Conservation (phyloP, 1,140 invertebrate species). For the Aphelenchoides fujianensis region DNA sequence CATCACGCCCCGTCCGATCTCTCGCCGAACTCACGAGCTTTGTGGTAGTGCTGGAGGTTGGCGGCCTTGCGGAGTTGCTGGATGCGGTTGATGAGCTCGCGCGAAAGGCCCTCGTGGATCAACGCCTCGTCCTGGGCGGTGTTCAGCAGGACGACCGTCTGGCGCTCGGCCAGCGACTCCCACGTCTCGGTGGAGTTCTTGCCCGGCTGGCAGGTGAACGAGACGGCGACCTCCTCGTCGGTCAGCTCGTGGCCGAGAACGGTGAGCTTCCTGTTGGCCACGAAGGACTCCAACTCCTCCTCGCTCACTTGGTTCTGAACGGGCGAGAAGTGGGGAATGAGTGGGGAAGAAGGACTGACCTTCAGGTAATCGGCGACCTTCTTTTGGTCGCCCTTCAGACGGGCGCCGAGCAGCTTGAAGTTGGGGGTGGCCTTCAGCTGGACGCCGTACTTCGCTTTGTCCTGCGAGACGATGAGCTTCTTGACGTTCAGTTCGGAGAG, state of each 20-base stretch:
- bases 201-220: slow-evolving; percentile 71
- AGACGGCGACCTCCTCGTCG: slow-evolving; percentile 78
- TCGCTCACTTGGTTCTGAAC: slow-evolving; percentile 70
- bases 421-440: slow-evolving; percentile 88
- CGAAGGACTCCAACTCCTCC: slow-evolving; percentile 75
- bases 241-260: slow-evolving; percentile 76
- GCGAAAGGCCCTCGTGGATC: slow-evolving; percentile 54
- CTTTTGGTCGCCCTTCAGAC: slow-evolving; percentile 85
- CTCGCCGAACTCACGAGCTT: no score
- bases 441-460: slow-evolving; percentile 90
- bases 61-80: slow-evolving; percentile 90
- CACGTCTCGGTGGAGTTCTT: slow-evolving; percentile 29
- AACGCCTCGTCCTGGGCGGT: slow-evolving; percentile 46
- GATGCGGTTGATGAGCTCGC: slow-evolving; percentile 91
- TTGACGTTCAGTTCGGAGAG: slow-evolving; percentile 83
- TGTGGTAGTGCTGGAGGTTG: slow-evolving; percentile 9
- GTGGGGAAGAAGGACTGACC: slow-evolving; percentile 50
- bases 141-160: slow-evolving; percentile 59
- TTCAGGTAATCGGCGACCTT: slow-evolving; percentile 78
- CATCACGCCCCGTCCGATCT: no score
- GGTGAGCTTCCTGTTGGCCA: slow-evolving; percentile 72
- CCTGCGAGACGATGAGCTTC: slow-evolving; percentile 77
- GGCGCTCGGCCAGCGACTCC: slow-evolving; percentile 63
- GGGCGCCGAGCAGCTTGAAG: slow-evolving; percentile 78
- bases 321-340: slow-evolving; percentile 34